Percentiles rank a stretch among this genome's conserved stretches.
phyloP scores from a whole-genome alignment of 2,113 vertebrate genomes.

The Panthera uncia region DNA sequence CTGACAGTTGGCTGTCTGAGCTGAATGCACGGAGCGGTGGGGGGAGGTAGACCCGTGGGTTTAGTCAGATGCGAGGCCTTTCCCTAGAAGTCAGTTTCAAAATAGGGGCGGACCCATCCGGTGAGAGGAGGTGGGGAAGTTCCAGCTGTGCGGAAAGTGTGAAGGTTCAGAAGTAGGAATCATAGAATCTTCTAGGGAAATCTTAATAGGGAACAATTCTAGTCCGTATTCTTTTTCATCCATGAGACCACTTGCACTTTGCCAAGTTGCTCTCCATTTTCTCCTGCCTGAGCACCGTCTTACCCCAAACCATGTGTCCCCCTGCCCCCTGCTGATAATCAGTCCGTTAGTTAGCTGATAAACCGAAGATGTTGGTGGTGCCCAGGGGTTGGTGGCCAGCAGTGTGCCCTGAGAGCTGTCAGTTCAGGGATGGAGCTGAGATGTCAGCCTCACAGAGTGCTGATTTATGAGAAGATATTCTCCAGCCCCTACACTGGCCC shows the following conservation, averaged over 20 bases:
- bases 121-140: slow-evolving; percentile 57
- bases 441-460: background rate
- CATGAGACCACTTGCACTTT: accelerated
- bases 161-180: slow-evolving; percentile 51
- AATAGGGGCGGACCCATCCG: background rate
- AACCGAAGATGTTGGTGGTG: background rate
- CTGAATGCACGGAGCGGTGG: background rate
- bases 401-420: background rate
- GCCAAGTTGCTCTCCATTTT: background rate
- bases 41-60: background rate
- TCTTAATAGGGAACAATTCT: background rate
- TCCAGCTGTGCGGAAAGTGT: slow-evolving; percentile 59
- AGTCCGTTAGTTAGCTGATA: background rate
- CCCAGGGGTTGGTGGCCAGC: background rate
- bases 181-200: background rate
- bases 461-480: slow-evolving; percentile 18
- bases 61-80: background rate
- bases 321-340: background rate
- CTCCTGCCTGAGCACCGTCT: background rate
- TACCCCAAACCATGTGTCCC: background rate
- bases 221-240: background rate
- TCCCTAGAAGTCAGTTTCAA: slow-evolving; percentile 71
- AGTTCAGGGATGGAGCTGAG: background rate
- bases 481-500: background rate
- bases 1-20: background rate